These are phyloP conservation scores for Drosophila parabipectinata DNA, from an alignment of 1,140 invertebrate species.

Conservation along the genomic window DNA sequence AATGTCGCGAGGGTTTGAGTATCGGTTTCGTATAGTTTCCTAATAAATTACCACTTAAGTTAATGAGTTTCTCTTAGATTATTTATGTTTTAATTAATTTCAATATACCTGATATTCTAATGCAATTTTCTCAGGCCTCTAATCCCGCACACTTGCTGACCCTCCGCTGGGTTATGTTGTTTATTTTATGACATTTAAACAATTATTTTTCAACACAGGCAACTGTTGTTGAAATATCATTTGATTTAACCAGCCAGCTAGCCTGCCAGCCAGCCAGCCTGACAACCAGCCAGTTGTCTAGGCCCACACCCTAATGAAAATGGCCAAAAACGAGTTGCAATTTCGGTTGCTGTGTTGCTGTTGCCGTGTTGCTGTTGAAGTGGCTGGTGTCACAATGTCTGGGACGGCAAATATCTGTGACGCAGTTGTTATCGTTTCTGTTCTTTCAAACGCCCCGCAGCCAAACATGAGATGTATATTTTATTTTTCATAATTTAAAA, in stretches of 20 bases:
- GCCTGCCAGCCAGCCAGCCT: not conserved
- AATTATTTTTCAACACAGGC: slow-evolving; percentile 70
- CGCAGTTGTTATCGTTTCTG: slow-evolving; percentile 36
- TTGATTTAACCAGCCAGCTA: slow-evolving; percentile 39
- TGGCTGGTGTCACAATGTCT: slow-evolving; percentile 77
- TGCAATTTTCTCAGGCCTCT: slow-evolving; percentile 16
- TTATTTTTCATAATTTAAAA: slow-evolving; percentile 62
- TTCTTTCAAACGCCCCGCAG: slow-evolving; percentile 59
- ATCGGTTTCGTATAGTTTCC: not conserved
- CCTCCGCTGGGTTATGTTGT: slow-evolving; percentile 42
- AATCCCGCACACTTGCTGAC: slow-evolving; percentile 15
- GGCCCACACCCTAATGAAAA: slow-evolving; percentile 62
- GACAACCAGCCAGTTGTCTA: slow-evolving; percentile 26
- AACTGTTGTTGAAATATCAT: slow-evolving; percentile 71
- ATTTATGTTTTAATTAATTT: slow-evolving; percentile 15
- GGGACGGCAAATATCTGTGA: slow-evolving; percentile 54
- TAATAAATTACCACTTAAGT: not conserved
- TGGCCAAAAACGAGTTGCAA: slow-evolving; percentile 47
- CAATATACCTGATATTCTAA: slow-evolving; percentile 13
- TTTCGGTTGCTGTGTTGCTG: slow-evolving; percentile 17
- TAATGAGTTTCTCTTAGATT: too few species aligned
- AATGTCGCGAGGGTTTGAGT: too few species aligned
- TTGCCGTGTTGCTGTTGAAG: slow-evolving; percentile 18
- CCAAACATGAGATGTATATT: slow-evolving; percentile 53
- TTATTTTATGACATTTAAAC: slow-evolving; percentile 77